These are phyloP conservation scores for Furcula furcula DNA, from an alignment of 2,888 invertebrate species.

Conservation along the genomic window DNA sequence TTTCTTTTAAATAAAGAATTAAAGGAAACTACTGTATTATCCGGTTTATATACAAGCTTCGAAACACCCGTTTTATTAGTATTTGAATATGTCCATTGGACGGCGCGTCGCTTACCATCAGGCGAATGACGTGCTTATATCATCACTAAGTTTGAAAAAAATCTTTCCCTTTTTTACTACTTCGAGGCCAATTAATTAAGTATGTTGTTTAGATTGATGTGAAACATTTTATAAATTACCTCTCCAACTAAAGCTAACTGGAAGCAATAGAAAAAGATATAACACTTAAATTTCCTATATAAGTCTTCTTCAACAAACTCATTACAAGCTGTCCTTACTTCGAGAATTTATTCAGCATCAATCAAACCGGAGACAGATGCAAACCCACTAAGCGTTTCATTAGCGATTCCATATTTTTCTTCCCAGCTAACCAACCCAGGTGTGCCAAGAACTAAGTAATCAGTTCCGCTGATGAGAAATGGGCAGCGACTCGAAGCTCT, in stretches of 20 bases:
- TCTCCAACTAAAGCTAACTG: background rate
- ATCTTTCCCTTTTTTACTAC: background rate
- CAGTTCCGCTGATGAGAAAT: conserved; percentile 42
- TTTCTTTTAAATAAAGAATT: no score
- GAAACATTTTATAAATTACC: background rate
- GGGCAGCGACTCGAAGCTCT: conserved; percentile 29
- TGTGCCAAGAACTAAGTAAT: conserved; percentile 35
- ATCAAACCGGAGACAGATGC: conserved; percentile 51
- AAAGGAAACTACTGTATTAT: no score
- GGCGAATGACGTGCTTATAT: background rate
- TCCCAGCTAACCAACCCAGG: conserved; percentile 35
- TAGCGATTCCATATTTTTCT: conserved; percentile 55
- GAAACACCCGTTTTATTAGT: no score
- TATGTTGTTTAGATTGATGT: no score
- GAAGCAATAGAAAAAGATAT: background rate
- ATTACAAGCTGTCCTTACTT: conserved; percentile 29
- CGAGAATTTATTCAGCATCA: conserved; percentile 40
- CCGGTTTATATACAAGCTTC: no score
- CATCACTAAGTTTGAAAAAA: background rate
- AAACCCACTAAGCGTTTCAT: conserved; percentile 58
- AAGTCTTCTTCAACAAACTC: conserved; percentile 24
- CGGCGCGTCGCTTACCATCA: no score
- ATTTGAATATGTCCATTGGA: no score
- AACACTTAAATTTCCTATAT: conserved; percentile 16
- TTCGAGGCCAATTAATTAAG: no score